Base-by-base conservation (phyloP, 2,113 vertebrate genomes). In the Antigone vipio region DNA sequence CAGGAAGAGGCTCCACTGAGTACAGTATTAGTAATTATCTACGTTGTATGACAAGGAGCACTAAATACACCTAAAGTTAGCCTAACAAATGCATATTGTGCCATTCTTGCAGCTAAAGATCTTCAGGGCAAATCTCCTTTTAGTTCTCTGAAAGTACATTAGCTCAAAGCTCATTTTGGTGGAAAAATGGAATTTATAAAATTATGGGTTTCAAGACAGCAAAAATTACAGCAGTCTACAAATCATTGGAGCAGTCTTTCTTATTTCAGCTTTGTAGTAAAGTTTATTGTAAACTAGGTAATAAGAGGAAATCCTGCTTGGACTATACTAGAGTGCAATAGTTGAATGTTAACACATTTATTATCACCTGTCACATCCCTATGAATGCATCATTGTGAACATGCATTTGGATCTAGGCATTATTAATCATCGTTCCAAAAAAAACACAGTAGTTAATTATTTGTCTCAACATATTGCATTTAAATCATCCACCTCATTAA, bases 361-460 rank as follows among this genome's bases (percentile, higher is more conserved):
- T 97, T 94, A 95, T 95, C 95, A 95, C 91, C 93, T 97, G 95
- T 89, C 93, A 97, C 83, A 91, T 95, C 85, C 79, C 32, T 74
- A 83, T 97, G 97, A 97, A 96, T 97, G 93, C 80, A 95, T 97
- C 95, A 91, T 91, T 97, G 93, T 97, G 97, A 96, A 68, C 59
- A 62, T 42, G 49, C 34, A 15, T 88, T 96, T 97, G 92, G 77
- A 96, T 89, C 84, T 96, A 93, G 92, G 60, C 75, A 45, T 91
- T 88, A 81, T 97, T 96, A 97, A 97, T 96, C 95, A 94, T 85
- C 5, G 1, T 91, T 80, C 88, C 16, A 84, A 89, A 85, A 93
- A 92, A 66, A 0, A 20, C 67, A 85, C 64, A 77, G 80, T 68
- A 93, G 91, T 92, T 96, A 94, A 95, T 96, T 96, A 95, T 97